These are phyloP conservation scores for Agrotis segetum DNA, from an alignment of 2,888 invertebrate genomes.

Conservation along the genomic window DNA sequence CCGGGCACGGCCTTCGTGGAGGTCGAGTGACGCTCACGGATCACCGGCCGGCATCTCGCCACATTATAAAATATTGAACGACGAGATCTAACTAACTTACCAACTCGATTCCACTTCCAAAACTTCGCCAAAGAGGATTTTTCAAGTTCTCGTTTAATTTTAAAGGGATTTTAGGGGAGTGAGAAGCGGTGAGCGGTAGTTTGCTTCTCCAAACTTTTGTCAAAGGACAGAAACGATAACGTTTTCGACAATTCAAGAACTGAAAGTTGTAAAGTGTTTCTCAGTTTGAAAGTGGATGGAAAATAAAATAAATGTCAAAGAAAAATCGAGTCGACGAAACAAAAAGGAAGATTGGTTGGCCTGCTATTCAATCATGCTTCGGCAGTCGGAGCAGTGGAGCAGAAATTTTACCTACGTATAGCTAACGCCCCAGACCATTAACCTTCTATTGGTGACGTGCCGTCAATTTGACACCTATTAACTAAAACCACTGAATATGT, in stretches of 20 bases:
- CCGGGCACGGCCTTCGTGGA: slow-evolving; percentile 88
- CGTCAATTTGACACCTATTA: too few relatives aligned
- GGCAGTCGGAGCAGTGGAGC: slow-evolving; percentile 37
- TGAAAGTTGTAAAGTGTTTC: slow-evolving; percentile 25
- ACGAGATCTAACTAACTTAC: slow-evolving; percentile 58
- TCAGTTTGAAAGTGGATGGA: slow-evolving; percentile 16
- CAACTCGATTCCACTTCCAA: slow-evolving; percentile 62
- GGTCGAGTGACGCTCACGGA: slow-evolving; percentile 81
- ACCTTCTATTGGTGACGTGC: too few relatives aligned
- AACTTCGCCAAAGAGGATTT: slow-evolving; percentile 58
- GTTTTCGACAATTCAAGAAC: slow-evolving; percentile 45
- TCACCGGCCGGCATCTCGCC: slow-evolving; percentile 70
- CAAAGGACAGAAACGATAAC: slow-evolving; percentile 44
- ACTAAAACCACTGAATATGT: too few relatives aligned
- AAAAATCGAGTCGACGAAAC: slow-evolving; percentile 27
- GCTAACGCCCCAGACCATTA: slow-evolving; percentile 22
- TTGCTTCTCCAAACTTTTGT: slow-evolving; percentile 54
- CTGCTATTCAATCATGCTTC: slow-evolving; percentile 49
- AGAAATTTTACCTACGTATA: slow-evolving; percentile 42
- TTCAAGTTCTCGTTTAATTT: slow-evolving; percentile 62
- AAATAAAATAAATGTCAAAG: slow-evolving; percentile 36
- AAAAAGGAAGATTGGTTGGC: slow-evolving; percentile 37
- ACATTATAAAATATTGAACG: slow-evolving; percentile 67
- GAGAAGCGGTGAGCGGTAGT: slow-evolving; percentile 40
- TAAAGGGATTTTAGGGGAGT: slow-evolving; percentile 51